Base-by-base conservation (phyloP, 2,113 vertebrate genomes). In the Corythaeola cristata region DNA sequence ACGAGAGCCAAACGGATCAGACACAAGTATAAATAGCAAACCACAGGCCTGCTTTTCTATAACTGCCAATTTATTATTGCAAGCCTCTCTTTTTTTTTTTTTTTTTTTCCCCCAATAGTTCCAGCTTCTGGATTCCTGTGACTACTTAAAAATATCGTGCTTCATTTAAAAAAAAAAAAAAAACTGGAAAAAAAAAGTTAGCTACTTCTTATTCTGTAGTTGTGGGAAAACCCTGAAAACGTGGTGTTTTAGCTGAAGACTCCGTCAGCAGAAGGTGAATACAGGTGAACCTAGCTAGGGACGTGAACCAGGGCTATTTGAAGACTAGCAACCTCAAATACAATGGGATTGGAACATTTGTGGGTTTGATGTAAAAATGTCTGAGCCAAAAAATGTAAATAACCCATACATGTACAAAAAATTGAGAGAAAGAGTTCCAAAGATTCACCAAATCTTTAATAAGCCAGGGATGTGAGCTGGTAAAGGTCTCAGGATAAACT, bases 31-130 rank as follows among this genome's bases (percentile, higher is more conserved):
- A 95, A 93, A 91, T 89, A 95, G 85, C 76, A 95, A 91, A 89
- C 91, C 82, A 84, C 91, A 93, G 68, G 81, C 67, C 63, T 84
- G 91, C 32, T 89, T 67, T 63, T 83, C 37, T 30, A 15, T 14
- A 84, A 39, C 89, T 91, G 81, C 88, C 82, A 91, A 81, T 91
- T 95, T 92, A 90, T 75, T 87, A 92, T 62, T 92, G 52, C 73
- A 72, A 94, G 50, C 13, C 39, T 74, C n/a, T 23, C 6, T 13
- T 15, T 56, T 92, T 35, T 39, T 21, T 41, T 27, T 17, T 16
- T 19, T 26, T 53, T 58, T 32, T 53, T 56, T 44, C 6, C 9
- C 18, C 37, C 44, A 53, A 49, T 50, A 74, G 26, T 67, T 86
- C 33, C 76, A 88, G 59, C 39, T 85, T 81, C 71, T 88, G 47